phyloP scores from a whole-genome alignment of 2,113 vertebrate genomes.

The Ctenodactylus gundi region DNA sequence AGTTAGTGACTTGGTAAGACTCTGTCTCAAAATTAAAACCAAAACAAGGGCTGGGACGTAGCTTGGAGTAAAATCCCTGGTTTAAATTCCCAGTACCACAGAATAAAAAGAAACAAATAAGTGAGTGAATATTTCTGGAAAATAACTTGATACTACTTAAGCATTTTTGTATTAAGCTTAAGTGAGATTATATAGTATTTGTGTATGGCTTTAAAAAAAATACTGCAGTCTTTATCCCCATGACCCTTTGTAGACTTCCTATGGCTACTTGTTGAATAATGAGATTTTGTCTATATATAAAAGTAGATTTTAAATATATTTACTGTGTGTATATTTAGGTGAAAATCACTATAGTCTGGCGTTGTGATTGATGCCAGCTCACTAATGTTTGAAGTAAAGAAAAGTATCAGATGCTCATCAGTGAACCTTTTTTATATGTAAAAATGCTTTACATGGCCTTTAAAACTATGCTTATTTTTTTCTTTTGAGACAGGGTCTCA shows the following conservation, averaged over 20 bases:
- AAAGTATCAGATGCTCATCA: not conserved
- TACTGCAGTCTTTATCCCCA: not conserved
- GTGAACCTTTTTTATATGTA: not conserved
- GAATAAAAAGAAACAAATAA: too few species aligned
- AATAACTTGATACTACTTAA: not conserved
- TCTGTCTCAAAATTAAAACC: too few species aligned
- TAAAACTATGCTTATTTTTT: slow-evolving; percentile 44
- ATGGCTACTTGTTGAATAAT: not conserved
- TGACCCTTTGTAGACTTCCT: slow-evolving; percentile 2
- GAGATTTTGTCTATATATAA: not conserved
- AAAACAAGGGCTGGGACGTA: not conserved
- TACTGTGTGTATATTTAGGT: not conserved
- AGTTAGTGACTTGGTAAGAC: too few species aligned
- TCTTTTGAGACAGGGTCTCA: too few species aligned
- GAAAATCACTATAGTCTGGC: not conserved
- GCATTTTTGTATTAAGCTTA: slow-evolving; percentile 26
- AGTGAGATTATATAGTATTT: slow-evolving; percentile 19
- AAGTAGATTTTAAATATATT: too few species aligned
- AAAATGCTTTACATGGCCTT: not conserved
- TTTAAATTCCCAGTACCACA: not conserved
- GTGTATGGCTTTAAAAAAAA: not conserved
- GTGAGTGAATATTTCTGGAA: slow-evolving; percentile 9
- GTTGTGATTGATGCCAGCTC: not conserved
- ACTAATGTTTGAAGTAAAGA: slow-evolving; percentile 16
- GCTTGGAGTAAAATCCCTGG: not conserved